Conservation (phyloP, 2,888 invertebrate genomes). For the Chironomus tentans region DNA sequence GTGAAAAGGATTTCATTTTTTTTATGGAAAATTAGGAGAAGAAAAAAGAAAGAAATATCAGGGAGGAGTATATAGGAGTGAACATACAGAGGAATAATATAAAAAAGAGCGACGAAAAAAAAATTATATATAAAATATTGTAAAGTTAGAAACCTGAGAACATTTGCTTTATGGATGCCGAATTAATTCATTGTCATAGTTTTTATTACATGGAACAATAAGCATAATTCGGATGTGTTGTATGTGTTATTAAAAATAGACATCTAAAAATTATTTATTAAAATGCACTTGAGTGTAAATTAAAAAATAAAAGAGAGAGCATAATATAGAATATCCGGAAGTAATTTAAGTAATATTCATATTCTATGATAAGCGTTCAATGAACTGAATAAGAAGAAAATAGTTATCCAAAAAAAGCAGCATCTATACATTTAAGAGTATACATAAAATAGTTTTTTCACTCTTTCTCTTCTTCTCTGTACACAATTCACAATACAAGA, state of each 20-base stretch:
- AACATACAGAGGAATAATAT: background rate
- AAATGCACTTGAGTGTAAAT: conserved; percentile 8
- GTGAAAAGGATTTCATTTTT: background rate
- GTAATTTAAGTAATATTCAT: background rate
- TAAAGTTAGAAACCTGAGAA: conserved; percentile 9
- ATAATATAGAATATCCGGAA: conserved; percentile 12
- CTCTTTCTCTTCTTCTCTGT: background rate
- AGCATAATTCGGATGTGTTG: background rate
- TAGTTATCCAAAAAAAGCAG: conserved; percentile 14
- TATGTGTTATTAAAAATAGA: background rate
- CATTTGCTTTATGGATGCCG: conserved; percentile 7
- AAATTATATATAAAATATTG: background rate
- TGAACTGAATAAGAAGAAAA: conserved; percentile 8
- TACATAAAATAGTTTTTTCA: background rate
- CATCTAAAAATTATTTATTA: background rate
- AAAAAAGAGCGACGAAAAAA: background rate
- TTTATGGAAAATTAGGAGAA: too few relatives aligned
- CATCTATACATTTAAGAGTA: too few relatives aligned
- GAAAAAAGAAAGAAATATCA: background rate
- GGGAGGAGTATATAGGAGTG: background rate
- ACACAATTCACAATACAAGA: background rate
- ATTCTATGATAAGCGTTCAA: conserved; percentile 16
- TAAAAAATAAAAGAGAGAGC: background rate
- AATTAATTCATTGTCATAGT: conserved; percentile 1
- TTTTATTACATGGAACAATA: background rate